Base-by-base conservation (phyloP, 2,888 invertebrate genomes). In the Ichneumoninae sp. region DNA sequence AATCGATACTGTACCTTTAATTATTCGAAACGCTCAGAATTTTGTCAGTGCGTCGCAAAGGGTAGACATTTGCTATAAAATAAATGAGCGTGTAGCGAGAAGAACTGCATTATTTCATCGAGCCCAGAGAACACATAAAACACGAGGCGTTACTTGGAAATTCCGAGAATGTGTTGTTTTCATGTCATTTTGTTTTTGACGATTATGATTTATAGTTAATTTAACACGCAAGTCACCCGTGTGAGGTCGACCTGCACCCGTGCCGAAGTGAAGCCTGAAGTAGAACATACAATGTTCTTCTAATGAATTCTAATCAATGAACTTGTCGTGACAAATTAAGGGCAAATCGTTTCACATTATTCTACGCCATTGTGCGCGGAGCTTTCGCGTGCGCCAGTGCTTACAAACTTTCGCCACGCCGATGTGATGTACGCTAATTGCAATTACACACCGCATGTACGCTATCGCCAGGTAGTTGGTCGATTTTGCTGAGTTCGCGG, bases 351-450 rank as follows among this genome's bases (percentile, higher is more conserved):
- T 47, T 75, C 54, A 47, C 13, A 77, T 79, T 69, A 47, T 80
- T 47, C 47, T 85, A 87, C 88, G 88, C 89, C 88, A 87, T 63
- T 90, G 90, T 69, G 63, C 19, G 19, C 47, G 54, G 26, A 8
- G 54, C 47, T 81, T 69, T 91, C 88, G 91, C 92, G 91, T 90
- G 91, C 85, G 81, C 82, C 63, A 74, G 81, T 80, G 76, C 82
- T 83, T 76, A 65, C 74, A 80, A 70, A 83, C 60, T 50, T 80
- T 82, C 22, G 75, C 87, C 80, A 85, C 90, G 89, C 89, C 91
- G 88, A 88, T 92, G 90, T 91, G 90, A 92, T 91, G 90, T 92
- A 91, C 90, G 92, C 92, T 92, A 93, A 93, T 92, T 92, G 91
- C 92, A 92, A 92, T 92, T 92, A 92, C 91, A 89, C 89, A 52